Evolutionary conservation across 2,113 vertebrate species (phyloP), one percentile per base, ranked within the genome.

Genomic region (Chaenogobius annularis): DNA sequence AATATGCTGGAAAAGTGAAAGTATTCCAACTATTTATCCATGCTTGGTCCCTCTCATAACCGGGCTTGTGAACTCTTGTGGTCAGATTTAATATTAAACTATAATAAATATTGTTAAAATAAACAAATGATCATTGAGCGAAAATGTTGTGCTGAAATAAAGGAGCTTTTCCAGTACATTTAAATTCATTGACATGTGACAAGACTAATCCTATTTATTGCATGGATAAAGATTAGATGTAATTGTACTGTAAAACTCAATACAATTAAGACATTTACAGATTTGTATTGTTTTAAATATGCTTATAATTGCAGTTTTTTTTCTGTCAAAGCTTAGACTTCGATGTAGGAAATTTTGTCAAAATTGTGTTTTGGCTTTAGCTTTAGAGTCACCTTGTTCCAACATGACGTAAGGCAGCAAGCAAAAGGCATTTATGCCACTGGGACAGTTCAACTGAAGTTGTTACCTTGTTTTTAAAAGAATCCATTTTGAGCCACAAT

Each of bases 401-500:
- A 61, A 20, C 54, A 54, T 35, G 62, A 64, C 46, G 55, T 10
- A 59, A 74, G 48, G n/a, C 62, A 61, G 64, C 12, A 50, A 48
- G 59, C 35, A 46, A 61, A 69, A 44, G 37, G 66, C 0, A 15
- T 23, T 66, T 71, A 68, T 72, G 17, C n/a, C 68, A 74, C 48
- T 68, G 56, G 73, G 65, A 74, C 43, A 67, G 11, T 15, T 67
- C 43, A 69, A 43, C 43, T 47, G 3, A 52, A 78, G 65, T 63
- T 62, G n/a, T 50, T 37, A 0, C 20, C 55, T 58, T 63, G 44
- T 63, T 69, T 62, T 47, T 20, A 37, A 3, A 44, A 74, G n/a
- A 66, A 68, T 79, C 54, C 68, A 56, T 74, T 75, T 68, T 37
- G 66, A 82, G 72, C 83, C 75, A 80, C 62, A 77, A 79, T 73